phyloP scores from a whole-genome alignment of 2,797 vertebrate genomes.

The Hydrophis major region DNA sequence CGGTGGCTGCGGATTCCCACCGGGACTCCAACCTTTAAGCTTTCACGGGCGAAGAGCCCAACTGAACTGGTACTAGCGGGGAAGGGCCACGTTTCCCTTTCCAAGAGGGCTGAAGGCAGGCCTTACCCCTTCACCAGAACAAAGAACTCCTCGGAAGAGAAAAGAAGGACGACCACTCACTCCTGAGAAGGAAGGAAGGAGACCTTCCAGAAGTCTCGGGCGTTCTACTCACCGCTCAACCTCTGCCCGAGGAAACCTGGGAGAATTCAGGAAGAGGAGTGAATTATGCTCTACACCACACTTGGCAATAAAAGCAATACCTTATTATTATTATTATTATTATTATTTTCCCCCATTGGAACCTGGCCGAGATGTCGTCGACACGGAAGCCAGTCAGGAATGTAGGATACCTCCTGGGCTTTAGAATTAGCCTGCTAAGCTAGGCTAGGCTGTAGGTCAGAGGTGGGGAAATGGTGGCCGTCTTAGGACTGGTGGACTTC shows the following conservation, averaged over 20 bases:
- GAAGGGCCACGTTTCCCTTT: constrained; percentile 15
- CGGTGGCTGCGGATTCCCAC: constrained; percentile 51
- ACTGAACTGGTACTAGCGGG: constrained; percentile 39
- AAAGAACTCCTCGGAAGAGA: background rate
- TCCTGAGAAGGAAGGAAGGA: constrained; percentile 21
- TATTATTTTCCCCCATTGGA: constrained; percentile 52
- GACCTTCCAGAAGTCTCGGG: background rate
- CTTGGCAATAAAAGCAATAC: constrained; percentile 70
- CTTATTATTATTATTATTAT: constrained; percentile 35
- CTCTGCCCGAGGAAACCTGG: constrained; percentile 1
- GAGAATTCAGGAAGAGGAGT: constrained; percentile 24
- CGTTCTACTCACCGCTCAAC: constrained; percentile 16
- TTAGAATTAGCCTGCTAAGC: constrained; percentile 38
- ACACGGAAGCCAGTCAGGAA: constrained; percentile 43
- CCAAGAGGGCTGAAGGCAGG: constrained; percentile 36
- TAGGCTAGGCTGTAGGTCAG: background rate
- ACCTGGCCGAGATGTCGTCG: constrained; percentile 54
- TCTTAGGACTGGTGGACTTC: background rate
- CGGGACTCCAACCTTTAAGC: constrained; percentile 35
- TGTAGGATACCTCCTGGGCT: constrained; percentile 15
- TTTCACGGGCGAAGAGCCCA: constrained; percentile 38
- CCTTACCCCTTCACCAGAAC: constrained; percentile 13
- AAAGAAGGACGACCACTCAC: background rate
- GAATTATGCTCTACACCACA: background rate
- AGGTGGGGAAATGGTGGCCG: background rate